Base-by-base conservation (phyloP, 1,140 invertebrate genomes). In the Maconellicoccus hirsutus region DNA sequence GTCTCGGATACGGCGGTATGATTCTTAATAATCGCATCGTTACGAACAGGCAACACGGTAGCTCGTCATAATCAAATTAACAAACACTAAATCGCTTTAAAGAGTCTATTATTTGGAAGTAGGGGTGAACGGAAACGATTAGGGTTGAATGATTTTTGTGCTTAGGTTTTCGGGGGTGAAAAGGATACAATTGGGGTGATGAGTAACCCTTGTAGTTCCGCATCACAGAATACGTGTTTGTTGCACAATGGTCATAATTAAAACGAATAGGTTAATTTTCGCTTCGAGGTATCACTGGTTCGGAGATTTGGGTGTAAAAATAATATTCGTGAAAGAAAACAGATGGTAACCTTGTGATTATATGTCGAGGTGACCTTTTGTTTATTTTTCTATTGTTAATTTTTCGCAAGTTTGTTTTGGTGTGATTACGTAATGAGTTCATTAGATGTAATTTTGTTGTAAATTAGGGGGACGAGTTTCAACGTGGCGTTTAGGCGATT, bases 21-120 rank as follows among this genome's bases (percentile, higher is more conserved):
- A 22, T 66, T 66, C 25, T 66, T 66, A 33, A 52, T 52, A 52
- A 66, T 66, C 61, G 61, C 61, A 66, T 52, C 42, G 42, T 66
- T 66, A 66, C 16, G 61, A 66, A 66, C 61, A 66, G 61, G 61
- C 61, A 66, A 66, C 22, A 66, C 61, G 61, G n/a, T n/a, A n/a
- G 61, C 61, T 66, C 61, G 25, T 66, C 61, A 66, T 66, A 66
- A 66, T 66, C 61, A 66, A 66, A 66, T 66, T 66, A 66, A 66
- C 61, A 66, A 66, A 66, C 61, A 66, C 61, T 66, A 66, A 66
- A 66, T 66, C 61, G 61, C 10, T 66, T 16, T 66, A 66, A 66
- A 66, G 61, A 66, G 61, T 66, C 21, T 59, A 59, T 66, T 66
- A 66, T 66, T 66, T 66, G 61, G 61, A 12, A 66, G 6, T 14